phyloP scores from a whole-genome alignment of 2,113 vertebrate species.

The Hypocryptadius cinnamomeus region DNA sequence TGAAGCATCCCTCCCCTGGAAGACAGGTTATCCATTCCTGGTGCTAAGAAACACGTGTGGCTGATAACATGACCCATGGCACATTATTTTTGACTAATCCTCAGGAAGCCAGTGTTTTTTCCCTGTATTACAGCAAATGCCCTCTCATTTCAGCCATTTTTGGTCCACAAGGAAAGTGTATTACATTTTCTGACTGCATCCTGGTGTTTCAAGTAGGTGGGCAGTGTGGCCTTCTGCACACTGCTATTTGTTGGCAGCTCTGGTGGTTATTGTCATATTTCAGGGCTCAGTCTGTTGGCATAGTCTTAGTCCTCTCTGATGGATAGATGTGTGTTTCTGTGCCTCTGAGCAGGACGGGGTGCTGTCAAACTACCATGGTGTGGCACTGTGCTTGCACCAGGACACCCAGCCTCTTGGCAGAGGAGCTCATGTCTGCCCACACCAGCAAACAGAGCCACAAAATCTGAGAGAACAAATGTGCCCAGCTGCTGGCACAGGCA shows the following conservation, averaged over 20 bases:
- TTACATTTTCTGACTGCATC: not conserved
- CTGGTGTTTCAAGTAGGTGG: not conserved
- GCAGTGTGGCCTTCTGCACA: not conserved
- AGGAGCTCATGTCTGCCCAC: not conserved
- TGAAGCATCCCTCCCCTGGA: not conserved
- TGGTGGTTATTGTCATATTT: not conserved
- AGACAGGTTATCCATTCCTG: not conserved
- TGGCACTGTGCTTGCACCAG: accelerated
- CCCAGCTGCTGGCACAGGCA: not conserved
- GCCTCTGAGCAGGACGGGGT: not conserved
- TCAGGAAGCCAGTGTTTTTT: not conserved
- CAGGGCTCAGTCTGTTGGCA: not conserved
- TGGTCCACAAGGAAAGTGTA: not conserved
- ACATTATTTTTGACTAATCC: not conserved
- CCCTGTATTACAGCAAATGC: not conserved
- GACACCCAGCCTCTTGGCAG: not conserved
- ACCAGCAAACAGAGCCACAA: too few species aligned
- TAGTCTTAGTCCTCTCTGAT: not conserved
- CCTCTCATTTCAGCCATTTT: not conserved
- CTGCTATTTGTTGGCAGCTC: not conserved
- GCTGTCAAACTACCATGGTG: not conserved
- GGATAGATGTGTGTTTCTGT: not conserved
- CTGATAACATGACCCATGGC: not conserved
- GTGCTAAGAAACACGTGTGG: not conserved
- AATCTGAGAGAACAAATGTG: not conserved